Conservation (phyloP, 2,113 vertebrate species). For the Otus sunia region DNA sequence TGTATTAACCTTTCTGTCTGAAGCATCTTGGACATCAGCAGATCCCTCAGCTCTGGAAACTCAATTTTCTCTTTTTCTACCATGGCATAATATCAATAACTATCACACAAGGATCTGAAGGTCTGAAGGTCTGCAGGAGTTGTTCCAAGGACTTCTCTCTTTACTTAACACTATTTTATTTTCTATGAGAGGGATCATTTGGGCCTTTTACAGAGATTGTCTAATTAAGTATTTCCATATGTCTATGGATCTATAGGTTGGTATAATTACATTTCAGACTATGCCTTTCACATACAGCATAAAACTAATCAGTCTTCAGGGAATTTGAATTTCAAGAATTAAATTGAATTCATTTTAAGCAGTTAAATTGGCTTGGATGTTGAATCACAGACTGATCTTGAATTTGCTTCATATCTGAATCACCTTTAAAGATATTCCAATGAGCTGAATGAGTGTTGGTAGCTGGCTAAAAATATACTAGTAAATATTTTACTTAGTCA, state of each 20-base stretch:
- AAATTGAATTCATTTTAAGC: neutral
- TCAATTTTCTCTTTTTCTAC: neutral
- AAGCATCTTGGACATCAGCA: neutral
- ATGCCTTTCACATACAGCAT: neutral
- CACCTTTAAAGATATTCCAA: neutral
- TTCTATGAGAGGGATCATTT: neutral
- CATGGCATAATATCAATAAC: neutral
- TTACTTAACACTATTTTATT: neutral
- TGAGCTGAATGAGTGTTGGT: neutral
- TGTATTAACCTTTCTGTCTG: neutral
- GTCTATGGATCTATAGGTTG: neutral
- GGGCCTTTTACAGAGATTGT: neutral
- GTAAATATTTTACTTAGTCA: constrained; percentile 35
- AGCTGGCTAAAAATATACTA: neutral
- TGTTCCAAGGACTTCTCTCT: neutral
- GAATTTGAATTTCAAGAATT: neutral
- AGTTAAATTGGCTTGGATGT: neutral
- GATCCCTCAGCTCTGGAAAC: neutral
- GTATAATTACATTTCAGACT: neutral
- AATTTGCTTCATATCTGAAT: neutral
- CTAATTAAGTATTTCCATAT: neutral
- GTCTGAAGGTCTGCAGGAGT: neutral
- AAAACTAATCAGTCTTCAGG: neutral
- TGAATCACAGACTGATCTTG: neutral
- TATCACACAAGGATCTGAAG: neutral